A percentile compares a stretch with the other conserved stretches of the same genome.
Conservation (phyloP, 37 sponge, comb jelly and placozoan genomes). For the Cladorhizidae sp. region DNA sequence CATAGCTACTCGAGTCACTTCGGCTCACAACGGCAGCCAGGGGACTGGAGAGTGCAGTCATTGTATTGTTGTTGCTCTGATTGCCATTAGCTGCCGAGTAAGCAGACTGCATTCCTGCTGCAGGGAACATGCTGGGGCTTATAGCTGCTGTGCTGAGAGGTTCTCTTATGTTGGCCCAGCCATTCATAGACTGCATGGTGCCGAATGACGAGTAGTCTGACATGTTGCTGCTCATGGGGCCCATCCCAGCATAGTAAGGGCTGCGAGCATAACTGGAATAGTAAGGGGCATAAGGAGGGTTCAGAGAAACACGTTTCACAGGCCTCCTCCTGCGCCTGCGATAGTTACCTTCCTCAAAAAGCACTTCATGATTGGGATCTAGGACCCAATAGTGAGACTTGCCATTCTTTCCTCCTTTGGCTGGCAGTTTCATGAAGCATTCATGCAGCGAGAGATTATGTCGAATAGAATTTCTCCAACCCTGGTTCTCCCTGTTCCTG, state of each 20-base stretch:
- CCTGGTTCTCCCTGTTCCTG: conserved; percentile 90
- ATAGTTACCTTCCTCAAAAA: conserved; percentile 93
- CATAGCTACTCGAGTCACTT: not conserved
- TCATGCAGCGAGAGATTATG: conserved; percentile 96
- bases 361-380: conserved; percentile 82
- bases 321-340: conserved; percentile 81
- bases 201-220: conserved; percentile 6
- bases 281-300: conserved; percentile 15
- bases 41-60: conserved; percentile 14
- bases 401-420: conserved; percentile 86
- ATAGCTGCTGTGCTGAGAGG: not conserved
- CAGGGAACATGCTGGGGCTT: conserved; percentile 22
- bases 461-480: conserved; percentile 94
- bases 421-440: conserved; percentile 92
- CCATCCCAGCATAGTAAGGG: conserved; percentile 14
- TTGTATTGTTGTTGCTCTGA: conserved; percentile 57
- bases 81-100: conserved; percentile 48
- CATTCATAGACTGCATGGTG: conserved; percentile 7
- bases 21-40: conserved; percentile 2
- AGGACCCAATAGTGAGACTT: conserved; percentile 95
- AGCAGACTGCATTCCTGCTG: conserved; percentile 20
- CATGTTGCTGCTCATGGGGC: not conserved
- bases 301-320: conserved; percentile 60
- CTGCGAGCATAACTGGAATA: not conserved
- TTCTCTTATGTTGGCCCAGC: conserved; percentile 12